These are phyloP conservation scores for Lordiphosa fenestrarum DNA, from an alignment of 2,888 invertebrate species.

Conservation along the genomic window DNA sequence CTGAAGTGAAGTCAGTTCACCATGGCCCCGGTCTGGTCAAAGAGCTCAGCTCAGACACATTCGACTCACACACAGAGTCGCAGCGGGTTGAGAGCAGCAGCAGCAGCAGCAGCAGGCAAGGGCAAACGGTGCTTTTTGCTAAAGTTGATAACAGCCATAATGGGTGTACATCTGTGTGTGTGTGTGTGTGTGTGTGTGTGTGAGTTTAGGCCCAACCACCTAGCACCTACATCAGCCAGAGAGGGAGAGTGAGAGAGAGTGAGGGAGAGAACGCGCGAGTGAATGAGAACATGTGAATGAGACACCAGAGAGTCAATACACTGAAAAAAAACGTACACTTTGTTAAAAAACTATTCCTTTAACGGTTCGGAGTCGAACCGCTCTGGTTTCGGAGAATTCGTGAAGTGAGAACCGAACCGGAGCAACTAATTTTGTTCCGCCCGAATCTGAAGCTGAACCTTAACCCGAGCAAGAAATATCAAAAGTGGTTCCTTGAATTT, in stretches of 20 bases:
- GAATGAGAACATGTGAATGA: constrained; percentile 9
- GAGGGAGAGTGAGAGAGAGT: constrained; percentile 34
- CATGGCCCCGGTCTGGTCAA: constrained; percentile 19
- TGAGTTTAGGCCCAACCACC: constrained; percentile 35
- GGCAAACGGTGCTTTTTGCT: constrained; percentile 64
- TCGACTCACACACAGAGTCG: constrained; percentile 12
- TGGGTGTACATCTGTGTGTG: constrained; percentile 19
- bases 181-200: constrained; percentile 25
- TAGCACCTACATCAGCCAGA: constrained; percentile 41
- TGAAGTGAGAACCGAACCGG: too few relatives aligned
- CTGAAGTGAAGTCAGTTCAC: constrained; percentile 60
- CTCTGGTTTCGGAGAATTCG: too few relatives aligned
- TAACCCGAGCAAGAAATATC: too few relatives aligned
- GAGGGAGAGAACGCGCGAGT: constrained; percentile 14
- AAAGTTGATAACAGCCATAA: constrained; percentile 71
- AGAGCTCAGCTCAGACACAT: constrained; percentile 23
- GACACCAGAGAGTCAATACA: constrained; percentile 24
- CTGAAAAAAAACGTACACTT: constrained; percentile 15
- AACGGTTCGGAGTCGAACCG: too few relatives aligned
- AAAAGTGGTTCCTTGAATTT: too few relatives aligned
- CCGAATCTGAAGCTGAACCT: too few relatives aligned
- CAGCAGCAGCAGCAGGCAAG: constrained; percentile 10
- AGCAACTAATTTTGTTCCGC: too few relatives aligned
- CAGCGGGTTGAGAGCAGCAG: constrained; percentile 15
- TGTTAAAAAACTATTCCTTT: too few relatives aligned